Percentiles rank a stretch among this genome's conserved stretches.
These are phyloP conservation scores for Hydroisotoma schaefferi DNA, from an alignment of 2,888 invertebrate species.

Conservation along the genomic window DNA sequence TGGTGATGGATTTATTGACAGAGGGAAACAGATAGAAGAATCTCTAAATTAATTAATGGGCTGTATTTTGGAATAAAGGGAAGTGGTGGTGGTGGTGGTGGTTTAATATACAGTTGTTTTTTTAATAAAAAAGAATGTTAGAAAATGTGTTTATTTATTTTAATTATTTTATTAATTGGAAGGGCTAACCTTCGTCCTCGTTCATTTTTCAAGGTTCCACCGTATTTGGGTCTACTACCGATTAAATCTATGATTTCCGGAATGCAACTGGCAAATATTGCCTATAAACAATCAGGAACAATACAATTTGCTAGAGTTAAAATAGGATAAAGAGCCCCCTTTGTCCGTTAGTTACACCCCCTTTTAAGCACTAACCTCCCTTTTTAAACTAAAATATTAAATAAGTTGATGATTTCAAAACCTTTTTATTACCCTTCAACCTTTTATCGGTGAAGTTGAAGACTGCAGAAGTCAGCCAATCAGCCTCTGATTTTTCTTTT, in stretches of 20 bases:
- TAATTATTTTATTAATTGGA: neutral
- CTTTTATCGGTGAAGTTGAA: too few relatives aligned
- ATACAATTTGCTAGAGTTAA: too few relatives aligned
- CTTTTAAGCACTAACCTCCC: too few relatives aligned
- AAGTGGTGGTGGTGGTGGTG: too few relatives aligned
- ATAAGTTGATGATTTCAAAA: too few relatives aligned
- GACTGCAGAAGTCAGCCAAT: conserved; percentile 45
- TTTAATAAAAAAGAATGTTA: too few relatives aligned
- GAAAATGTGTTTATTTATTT: neutral
- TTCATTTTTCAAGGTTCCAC: conserved; percentile 99
- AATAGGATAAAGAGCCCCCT: too few relatives aligned
- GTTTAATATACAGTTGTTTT: too few relatives aligned
- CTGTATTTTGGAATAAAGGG: neutral
- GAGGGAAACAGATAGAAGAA: neutral
- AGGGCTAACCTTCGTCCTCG: conserved; percentile 90
- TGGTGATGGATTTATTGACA: neutral
- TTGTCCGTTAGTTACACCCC: too few relatives aligned
- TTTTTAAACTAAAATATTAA: too few relatives aligned
- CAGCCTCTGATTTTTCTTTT: conserved; percentile 38
- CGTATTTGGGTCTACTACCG: conserved; percentile 99
- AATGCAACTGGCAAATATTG: conserved; percentile 99
- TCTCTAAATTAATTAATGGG: neutral
- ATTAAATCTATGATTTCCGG: conserved; percentile 99
- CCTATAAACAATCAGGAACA: conserved; percentile 59
- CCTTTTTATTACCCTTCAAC: too few relatives aligned